These are phyloP conservation scores for Kryptolebias marmoratus DNA, from an alignment of 2,113 vertebrate species.

Conservation along the genomic window DNA sequence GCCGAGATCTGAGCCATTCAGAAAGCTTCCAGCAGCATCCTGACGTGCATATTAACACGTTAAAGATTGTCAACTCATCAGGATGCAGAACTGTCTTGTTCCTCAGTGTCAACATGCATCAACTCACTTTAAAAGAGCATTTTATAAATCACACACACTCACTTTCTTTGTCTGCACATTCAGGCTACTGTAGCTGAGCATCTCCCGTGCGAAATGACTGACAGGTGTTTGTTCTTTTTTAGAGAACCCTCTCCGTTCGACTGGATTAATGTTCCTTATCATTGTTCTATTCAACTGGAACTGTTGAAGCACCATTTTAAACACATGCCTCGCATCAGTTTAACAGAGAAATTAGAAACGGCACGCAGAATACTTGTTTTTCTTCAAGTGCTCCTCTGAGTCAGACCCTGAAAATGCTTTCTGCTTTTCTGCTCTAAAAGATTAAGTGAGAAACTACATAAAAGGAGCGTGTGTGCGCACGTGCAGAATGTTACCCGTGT, in stretches of 20 bases:
- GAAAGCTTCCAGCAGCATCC: neutral
- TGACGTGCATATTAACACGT: neutral
- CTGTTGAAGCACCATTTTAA: neutral
- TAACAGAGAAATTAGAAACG: neutral
- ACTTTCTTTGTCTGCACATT: neutral
- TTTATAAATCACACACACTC: neutral
- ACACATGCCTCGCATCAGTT: too few relatives aligned
- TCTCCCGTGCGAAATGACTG: neutral
- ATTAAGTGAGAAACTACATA: neutral
- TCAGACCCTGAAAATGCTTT: neutral
- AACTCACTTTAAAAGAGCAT: neutral
- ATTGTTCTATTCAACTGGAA: neutral
- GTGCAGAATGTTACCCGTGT: constrained; percentile 85
- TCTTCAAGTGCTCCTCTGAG: neutral
- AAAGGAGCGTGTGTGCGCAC: neutral
- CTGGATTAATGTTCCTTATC: neutral
- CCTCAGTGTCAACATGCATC: neutral
- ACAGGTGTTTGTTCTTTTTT: neutral
- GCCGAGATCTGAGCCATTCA: neutral
- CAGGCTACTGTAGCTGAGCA: too few relatives aligned
- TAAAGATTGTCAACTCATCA: neutral
- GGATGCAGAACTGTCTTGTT: neutral
- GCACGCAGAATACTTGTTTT: neutral
- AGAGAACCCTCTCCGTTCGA: neutral
- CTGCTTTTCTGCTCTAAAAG: neutral